Evolutionary conservation across 2,113 vertebrate species (phyloP), one percentile per base, ranked within the genome.

Genomic region (Stictonetta naevosa): DNA sequence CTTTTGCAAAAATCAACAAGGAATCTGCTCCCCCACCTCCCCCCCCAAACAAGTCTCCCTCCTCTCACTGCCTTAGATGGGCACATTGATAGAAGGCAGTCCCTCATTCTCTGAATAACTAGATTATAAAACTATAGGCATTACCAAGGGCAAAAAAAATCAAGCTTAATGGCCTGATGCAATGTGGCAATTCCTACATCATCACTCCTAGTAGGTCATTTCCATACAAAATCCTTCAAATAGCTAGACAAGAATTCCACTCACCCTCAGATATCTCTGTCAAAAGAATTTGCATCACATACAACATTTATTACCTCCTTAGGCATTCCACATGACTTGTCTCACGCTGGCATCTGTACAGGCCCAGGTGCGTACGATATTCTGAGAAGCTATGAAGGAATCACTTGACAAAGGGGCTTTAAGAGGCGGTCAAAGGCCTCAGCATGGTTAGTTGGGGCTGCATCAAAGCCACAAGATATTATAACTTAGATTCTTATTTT

Each of bases 211-310:
- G 58, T 34, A 66, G 29, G 59, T 96, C 31, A 86, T 95, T 95
- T 94, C 82, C 86, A 72, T 82, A 82, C 19, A 74, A 91, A 89
- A 53, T 36, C 69, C 67, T 95, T 94, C 63, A 74, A 67, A 73
- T 22, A 87, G 72, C 77, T 83, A 52, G 55, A 42, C 50, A 58
- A 71, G 83, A 74, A 86, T 92, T 87, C 83, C 52, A 76, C 34
- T 44, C 20, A 79, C 68, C 71, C 67, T 89, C 0, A 0, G 58
- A 85, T 92, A 55, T 34, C 31, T 87, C 75, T 83, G 53, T 94
- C 72, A 95, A 89, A 72, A 87, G 72, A 90, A 93, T 88, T 68
- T 93, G 79, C 69, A 60, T 38, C 71, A 83, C 76, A 90, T 90
- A 23, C 60, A 77, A 25, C 74, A 63, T 92, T 95, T 95, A 86